Evolutionary conservation across 1,140 invertebrate species (phyloP).

Genomic region (Coelopa frigida): DNA sequence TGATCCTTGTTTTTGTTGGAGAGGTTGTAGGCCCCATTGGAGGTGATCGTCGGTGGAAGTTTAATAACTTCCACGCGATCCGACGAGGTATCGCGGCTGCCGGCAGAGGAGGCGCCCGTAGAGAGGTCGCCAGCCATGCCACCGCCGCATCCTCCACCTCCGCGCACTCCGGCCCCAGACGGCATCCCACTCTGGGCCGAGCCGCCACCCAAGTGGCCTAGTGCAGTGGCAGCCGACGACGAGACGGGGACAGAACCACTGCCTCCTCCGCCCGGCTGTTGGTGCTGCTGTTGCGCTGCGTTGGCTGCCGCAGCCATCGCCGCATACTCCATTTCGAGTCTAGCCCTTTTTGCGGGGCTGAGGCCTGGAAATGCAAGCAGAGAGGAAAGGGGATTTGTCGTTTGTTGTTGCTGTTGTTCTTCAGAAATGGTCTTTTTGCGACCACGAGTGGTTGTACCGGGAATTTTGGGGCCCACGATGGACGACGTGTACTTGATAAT

Average conservation of each 20-base stretch:
- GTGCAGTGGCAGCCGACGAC: conserved; percentile 3
- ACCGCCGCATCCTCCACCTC: conserved; percentile 2
- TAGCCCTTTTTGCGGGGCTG: conserved; percentile 48
- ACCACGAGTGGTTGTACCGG: conserved; percentile 71
- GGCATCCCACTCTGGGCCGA: too few relatives aligned
- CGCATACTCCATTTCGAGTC: conserved; percentile 52
- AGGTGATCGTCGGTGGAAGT: conserved; percentile 52
- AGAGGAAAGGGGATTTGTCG: conserved; percentile 48
- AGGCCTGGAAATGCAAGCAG: conserved; percentile 60
- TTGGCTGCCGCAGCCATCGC: conserved; percentile 35
- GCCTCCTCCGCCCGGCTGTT: conserved; percentile 22
- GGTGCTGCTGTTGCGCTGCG: conserved; percentile 28
- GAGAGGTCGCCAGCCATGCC: neutral
- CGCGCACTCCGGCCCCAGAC: too few relatives aligned
- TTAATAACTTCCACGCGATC: conserved; percentile 73
- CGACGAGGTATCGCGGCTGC: conserved; percentile 22
- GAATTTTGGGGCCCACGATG: conserved; percentile 71
- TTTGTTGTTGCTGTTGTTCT: conserved; percentile 52
- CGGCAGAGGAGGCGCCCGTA: conserved; percentile 7
- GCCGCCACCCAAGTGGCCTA: conserved; percentile 6
- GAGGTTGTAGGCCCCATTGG: conserved; percentile 43
- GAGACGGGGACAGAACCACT: conserved; percentile 6
- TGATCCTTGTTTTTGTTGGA: conserved; percentile 38
- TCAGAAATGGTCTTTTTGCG: conserved; percentile 80
- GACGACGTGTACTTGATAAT: conserved; percentile 84